phyloP scores from a whole-genome alignment of 2,113 vertebrate genomes.

The Psammodynastes pulverulentus region DNA sequence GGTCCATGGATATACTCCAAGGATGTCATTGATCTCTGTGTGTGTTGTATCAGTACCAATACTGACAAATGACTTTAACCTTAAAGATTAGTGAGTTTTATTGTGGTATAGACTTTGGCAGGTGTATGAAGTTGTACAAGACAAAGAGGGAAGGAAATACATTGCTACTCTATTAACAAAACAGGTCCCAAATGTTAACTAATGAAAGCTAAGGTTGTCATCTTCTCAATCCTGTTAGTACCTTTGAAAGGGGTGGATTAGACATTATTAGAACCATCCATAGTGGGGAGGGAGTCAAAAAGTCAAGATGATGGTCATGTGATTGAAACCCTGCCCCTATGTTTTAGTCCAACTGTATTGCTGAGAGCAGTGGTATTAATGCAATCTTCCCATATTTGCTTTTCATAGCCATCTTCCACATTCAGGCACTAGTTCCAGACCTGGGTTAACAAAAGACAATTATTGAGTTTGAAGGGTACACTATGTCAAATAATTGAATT shows the following conservation, averaged over 20 bases:
- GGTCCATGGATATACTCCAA: not conserved
- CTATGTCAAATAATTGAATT: not conserved
- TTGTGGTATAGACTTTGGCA: not conserved
- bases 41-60: not conserved
- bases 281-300: not conserved
- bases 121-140: not conserved
- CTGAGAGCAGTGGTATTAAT: not conserved
- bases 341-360: not conserved
- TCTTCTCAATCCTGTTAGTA: not conserved
- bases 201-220: not conserved
- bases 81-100: not conserved
- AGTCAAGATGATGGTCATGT: not conserved
- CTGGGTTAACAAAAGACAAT: not conserved
- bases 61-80: not conserved
- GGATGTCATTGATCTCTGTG: not conserved
- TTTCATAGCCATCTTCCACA: not conserved
- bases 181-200: not conserved
- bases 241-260: not conserved
- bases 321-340: not conserved
- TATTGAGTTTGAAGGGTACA: not conserved
- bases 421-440: not conserved
- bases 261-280: not conserved
- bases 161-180: not conserved
- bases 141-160: not conserved
- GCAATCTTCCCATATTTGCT: not conserved